Evolutionary conservation across 2,797 vertebrate species (phyloP).

Genomic region (Bradypodion pumilum): DNA sequence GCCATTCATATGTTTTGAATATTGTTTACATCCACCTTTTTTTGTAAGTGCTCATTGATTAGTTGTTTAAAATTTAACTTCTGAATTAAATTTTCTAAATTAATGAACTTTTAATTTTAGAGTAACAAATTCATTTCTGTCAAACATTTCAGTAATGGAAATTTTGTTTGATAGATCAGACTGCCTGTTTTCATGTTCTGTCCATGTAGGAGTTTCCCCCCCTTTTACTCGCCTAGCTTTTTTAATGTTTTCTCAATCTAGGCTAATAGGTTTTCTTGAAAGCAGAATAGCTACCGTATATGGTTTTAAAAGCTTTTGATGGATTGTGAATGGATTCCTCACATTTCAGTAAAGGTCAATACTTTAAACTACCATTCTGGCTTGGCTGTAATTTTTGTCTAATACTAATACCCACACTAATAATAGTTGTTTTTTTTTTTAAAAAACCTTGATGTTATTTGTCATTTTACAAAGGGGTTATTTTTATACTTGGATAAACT

Average conservation of each 20-base stretch:
- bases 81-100: neutral
- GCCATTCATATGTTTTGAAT: neutral
- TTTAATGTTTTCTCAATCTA: neutral
- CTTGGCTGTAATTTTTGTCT: neutral
- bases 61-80: neutral
- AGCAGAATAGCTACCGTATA: slow-evolving; percentile 11
- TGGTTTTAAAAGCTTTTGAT: slow-evolving; percentile 34
- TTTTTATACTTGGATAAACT: neutral
- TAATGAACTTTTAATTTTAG: neutral
- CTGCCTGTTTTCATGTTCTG: neutral
- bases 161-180: neutral
- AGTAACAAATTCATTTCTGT: neutral
- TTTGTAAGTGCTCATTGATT: neutral
- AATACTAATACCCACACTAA: no score
- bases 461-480: neutral
- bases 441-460: neutral
- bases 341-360: slow-evolving; percentile 24
- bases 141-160: neutral
- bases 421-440: neutral
- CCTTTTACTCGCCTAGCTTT: neutral
- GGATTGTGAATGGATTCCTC: slow-evolving; percentile 7
- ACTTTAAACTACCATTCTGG: slow-evolving; percentile 4
- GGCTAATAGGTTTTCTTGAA: slow-evolving; percentile 14
- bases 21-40: neutral
- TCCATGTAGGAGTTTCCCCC: neutral